Evolutionary conservation across 2,797 vertebrate genomes (phyloP).

Genomic region (Gorsachius magnificus): DNA sequence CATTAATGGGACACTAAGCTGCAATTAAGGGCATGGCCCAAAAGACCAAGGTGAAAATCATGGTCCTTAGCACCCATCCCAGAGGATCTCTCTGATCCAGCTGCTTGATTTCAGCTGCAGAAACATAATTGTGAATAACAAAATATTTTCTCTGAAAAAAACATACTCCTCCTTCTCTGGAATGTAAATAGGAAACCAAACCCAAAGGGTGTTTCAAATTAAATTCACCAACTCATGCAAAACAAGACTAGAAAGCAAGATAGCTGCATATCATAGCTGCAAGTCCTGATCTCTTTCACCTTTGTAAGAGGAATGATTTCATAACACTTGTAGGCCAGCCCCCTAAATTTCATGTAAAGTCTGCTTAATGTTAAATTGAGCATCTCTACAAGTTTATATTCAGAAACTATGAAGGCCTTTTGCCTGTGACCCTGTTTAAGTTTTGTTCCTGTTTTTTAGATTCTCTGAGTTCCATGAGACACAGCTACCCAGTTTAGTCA

Average conservation of each 20-base stretch:
- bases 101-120: slow-evolving; percentile 61
- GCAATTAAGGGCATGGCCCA: slow-evolving; percentile 87
- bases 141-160: not conserved
- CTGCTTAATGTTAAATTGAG: not conserved
- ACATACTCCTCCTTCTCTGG: not conserved
- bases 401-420: not conserved
- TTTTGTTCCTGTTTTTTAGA: not conserved
- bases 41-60: slow-evolving; percentile 82
- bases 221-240: not conserved
- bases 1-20: slow-evolving; percentile 88
- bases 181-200: not conserved
- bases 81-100: slow-evolving; percentile 77
- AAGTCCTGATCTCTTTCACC: not conserved
- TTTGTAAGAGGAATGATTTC: not conserved
- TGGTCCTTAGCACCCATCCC: slow-evolving; percentile 64
- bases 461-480: not conserved
- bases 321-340: not conserved
- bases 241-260: not conserved
- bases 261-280: not conserved
- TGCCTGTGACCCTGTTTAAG: not conserved
- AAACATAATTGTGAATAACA: not conserved
- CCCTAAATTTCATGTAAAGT: not conserved
- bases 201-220: not conserved
- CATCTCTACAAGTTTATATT: not conserved
- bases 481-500: not conserved